A percentile compares a stretch with the other conserved stretches of the same genome.
These are phyloP conservation scores for Polydrusus tereticollis DNA, from an alignment of 2,888 invertebrate species.

Conservation along the genomic window DNA sequence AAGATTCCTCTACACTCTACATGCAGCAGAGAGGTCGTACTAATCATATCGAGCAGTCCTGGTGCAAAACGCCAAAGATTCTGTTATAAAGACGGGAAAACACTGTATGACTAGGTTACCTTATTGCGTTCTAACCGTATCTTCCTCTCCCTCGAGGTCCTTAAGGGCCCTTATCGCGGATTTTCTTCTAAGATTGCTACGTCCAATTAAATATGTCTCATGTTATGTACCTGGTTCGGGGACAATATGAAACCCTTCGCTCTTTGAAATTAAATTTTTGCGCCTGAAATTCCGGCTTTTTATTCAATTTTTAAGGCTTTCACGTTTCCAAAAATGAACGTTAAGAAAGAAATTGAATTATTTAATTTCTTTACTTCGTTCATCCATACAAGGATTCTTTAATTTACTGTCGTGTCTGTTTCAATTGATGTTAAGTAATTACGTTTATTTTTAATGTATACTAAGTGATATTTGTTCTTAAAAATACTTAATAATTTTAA, in stretches of 20 bases:
- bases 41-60: neutral
- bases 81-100: too few relatives aligned
- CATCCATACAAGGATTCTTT: too few relatives aligned
- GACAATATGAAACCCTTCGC: neutral
- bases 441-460: neutral
- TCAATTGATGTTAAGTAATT: neutral
- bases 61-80: neutral
- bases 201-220: conserved; percentile 1
- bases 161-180: neutral
- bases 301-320: neutral
- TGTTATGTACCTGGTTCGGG: neutral
- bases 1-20: too few relatives aligned
- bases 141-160: neutral
- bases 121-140: neutral
- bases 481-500: too few relatives aligned
- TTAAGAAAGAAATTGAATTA: neutral
- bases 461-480: neutral
- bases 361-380: neutral
- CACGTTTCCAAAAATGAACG: neutral
- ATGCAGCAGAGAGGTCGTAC: too few relatives aligned
- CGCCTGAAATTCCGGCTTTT: neutral
- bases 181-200: neutral
- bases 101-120: too few relatives aligned
- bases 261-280: neutral
- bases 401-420: neutral